Evolutionary conservation across 2,113 vertebrate species (phyloP).

Genomic region (Notothenia rossii): DNA sequence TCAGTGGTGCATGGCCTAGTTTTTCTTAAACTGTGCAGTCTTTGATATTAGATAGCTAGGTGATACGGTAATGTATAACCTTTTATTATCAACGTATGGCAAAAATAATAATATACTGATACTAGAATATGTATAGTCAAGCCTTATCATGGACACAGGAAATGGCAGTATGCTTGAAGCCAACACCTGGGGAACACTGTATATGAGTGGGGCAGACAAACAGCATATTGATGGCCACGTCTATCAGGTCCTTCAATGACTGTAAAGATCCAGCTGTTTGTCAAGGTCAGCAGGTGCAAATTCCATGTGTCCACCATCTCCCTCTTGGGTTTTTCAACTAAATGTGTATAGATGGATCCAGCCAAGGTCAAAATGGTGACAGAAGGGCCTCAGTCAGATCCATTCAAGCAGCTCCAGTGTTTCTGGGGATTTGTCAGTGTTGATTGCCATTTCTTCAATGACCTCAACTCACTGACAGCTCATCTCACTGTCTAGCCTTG

Average conservation of each 20-base stretch:
- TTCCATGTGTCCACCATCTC: slow-evolving; percentile 5
- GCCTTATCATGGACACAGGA: background rate
- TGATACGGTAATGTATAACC: background rate
- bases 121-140: background rate
- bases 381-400: slow-evolving; percentile 9
- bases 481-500: background rate
- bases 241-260: background rate
- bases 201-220: background rate
- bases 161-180: background rate
- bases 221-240: background rate
- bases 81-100: background rate
- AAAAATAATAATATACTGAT: background rate
- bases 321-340: slow-evolving; percentile 11
- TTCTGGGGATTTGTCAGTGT: slow-evolving; percentile 12
- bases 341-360: slow-evolving; percentile 7
- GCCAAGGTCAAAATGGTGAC: slow-evolving; percentile 1
- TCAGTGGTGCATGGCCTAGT: background rate
- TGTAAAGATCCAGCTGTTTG: slow-evolving; percentile 19
- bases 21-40: background rate
- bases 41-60: background rate
- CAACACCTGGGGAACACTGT: background rate
- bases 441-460: slow-evolving; percentile 14
- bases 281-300: slow-evolving; percentile 9
- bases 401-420: background rate
- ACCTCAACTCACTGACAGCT: slow-evolving; percentile 10